Evolutionary conservation across 2,797 vertebrate genomes (phyloP).

Genomic region (Acridotheres tristis): DNA sequence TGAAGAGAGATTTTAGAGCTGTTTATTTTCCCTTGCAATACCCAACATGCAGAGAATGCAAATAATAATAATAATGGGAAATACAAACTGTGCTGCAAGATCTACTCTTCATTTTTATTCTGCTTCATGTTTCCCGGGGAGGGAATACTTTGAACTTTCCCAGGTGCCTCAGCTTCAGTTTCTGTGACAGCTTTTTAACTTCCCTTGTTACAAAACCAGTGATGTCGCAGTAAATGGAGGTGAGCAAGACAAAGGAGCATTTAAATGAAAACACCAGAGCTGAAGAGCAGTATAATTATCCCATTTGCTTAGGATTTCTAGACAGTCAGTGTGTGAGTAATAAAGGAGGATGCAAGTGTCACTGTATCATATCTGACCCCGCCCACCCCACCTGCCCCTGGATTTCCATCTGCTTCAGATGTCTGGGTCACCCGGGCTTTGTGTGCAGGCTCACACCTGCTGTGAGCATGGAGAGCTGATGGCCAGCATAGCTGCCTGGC

Average conservation of each 20-base stretch:
- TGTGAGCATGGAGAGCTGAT: not conserved
- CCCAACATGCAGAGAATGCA: not conserved
- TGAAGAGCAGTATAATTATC: not conserved
- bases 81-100: not conserved
- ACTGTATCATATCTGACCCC: not conserved
- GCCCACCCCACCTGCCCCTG: not conserved
- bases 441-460: not conserved
- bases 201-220: not conserved
- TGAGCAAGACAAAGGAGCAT: not conserved
- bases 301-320: not conserved
- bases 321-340: not conserved
- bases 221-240: not conserved
- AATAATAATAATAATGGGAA: slow-evolving; percentile 1
- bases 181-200: not conserved
- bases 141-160: not conserved
- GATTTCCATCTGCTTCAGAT: not conserved
- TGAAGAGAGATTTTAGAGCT: not conserved
- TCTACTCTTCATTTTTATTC: not conserved
- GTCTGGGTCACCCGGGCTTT: not conserved
- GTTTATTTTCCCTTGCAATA: not conserved
- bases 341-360: not conserved
- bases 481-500: not conserved
- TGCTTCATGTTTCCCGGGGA: not conserved
- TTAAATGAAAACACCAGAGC: not conserved
- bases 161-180: not conserved